A percentile compares a stretch with the other conserved stretches of the same genome.
Conservation (phyloP, 2,888 invertebrate species). For the Cataglyphis altisquamis region DNA sequence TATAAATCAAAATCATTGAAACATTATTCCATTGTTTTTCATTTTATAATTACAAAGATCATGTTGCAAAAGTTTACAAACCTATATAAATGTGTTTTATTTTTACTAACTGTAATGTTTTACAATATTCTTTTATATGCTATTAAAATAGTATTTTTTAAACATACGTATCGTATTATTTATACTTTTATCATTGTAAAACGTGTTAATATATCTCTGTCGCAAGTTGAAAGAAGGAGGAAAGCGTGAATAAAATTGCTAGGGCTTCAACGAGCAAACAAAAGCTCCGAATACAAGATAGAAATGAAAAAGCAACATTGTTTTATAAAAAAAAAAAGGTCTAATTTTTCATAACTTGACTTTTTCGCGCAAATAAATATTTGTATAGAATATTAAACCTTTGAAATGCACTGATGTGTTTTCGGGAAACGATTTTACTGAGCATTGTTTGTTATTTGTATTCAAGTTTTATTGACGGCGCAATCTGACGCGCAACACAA, state of each 20-base stretch:
- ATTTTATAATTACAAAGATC: not conserved
- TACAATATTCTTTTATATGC: not conserved
- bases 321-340: not conserved
- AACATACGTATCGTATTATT: conserved; percentile 12
- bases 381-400: not conserved
- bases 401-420: not conserved
- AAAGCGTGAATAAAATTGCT: conserved; percentile 27
- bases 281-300: not conserved
- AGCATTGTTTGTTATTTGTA: conserved; percentile 10
- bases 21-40: not conserved
- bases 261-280: conserved; percentile 16
- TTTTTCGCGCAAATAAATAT: conserved; percentile 23
- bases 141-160: not conserved
- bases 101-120: not conserved
- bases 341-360: conserved; percentile 7
- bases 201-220: conserved; percentile 43
- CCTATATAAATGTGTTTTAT: not conserved
- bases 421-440: not conserved
- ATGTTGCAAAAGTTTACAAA: not conserved
- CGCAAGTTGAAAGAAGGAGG: not conserved
- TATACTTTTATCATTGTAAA: not conserved
- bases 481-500: not conserved
- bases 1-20: not conserved
- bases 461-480: not conserved
- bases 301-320: conserved; percentile 23